A percentile compares a stretch with the other conserved stretches of the same genome.
Conservation (phyloP, 2,888 invertebrate genomes). For the Pegoplata infirma region DNA sequence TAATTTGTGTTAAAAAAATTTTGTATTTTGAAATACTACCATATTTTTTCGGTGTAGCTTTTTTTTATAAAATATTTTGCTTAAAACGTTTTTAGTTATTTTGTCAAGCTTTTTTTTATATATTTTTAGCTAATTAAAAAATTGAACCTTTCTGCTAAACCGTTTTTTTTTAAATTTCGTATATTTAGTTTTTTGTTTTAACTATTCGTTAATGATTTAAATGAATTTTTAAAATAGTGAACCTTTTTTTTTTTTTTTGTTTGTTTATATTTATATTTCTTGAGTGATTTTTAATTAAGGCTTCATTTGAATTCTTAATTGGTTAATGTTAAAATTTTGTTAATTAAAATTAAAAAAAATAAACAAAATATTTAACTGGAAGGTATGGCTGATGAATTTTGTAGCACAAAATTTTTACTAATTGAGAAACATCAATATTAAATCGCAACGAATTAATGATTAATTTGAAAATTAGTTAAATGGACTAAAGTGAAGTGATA, state of each 20-base stretch:
- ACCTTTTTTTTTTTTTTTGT: not conserved
- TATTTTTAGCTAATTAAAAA: not conserved
- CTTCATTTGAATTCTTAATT: constrained; percentile 58
- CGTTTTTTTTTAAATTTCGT: too few relatives aligned
- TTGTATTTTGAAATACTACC: too few relatives aligned
- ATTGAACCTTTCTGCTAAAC: not conserved
- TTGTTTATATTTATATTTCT: too few relatives aligned
- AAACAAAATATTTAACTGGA: too few relatives aligned
- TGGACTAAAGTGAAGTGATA: constrained; percentile 12
- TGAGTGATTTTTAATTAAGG: constrained; percentile 41
- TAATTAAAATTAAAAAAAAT: constrained; percentile 25
- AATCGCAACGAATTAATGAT: constrained; percentile 19
- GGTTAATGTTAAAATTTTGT: constrained; percentile 32
- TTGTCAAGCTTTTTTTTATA: too few relatives aligned
- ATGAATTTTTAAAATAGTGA: not conserved
- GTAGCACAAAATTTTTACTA: constrained; percentile 8
- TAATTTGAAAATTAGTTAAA: constrained; percentile 42
- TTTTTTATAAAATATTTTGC: too few relatives aligned
- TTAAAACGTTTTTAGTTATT: too few relatives aligned
- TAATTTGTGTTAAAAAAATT: not conserved
- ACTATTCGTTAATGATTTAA: too few relatives aligned
- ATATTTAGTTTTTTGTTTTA: too few relatives aligned
- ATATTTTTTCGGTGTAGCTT: too few relatives aligned
- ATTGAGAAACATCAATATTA: not conserved
- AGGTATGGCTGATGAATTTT: not conserved